phyloP scores from a whole-genome alignment of 1,140 invertebrate genomes.

The Brachionus plicatilis region DNA sequence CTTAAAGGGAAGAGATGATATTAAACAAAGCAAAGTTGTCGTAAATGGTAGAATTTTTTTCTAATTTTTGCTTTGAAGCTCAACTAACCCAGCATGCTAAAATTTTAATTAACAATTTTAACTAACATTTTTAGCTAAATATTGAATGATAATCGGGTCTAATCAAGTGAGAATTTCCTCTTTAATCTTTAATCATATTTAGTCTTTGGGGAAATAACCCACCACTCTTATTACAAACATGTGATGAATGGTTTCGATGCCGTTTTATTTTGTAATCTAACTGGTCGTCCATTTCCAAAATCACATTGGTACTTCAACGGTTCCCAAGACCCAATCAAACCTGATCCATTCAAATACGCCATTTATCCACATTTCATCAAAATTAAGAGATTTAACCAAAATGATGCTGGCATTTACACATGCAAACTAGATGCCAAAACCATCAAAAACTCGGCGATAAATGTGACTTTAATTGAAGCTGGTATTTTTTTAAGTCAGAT shows the following conservation, averaged over 20 bases:
- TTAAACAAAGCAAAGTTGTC: conserved; percentile 30
- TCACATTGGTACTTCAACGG: background rate
- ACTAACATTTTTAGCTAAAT: conserved; percentile 4
- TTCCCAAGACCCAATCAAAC: background rate
- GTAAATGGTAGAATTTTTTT: conserved; percentile 2
- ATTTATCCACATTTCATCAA: background rate
- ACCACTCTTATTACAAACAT: background rate
- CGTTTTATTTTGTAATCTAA: background rate
- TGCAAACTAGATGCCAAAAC: background rate
- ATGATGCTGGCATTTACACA: background rate
- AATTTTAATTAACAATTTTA: background rate
- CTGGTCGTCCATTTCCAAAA: conserved; percentile 18
- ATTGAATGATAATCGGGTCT: background rate
- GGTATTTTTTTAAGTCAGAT: background rate
- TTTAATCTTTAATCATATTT: background rate
- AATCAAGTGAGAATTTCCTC: background rate
- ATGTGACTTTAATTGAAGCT: conserved; percentile 16
- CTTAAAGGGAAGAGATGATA: background rate
- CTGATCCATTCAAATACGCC: conserved; percentile 14
- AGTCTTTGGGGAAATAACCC: background rate
- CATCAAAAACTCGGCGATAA: background rate
- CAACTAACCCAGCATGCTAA: conserved; percentile 1
- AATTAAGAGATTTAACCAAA: background rate
- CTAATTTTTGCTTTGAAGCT: background rate
- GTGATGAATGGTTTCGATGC: conserved; percentile 18